Base-by-base conservation (phyloP, 1,140 invertebrate genomes). In the Nomia melanderi region DNA sequence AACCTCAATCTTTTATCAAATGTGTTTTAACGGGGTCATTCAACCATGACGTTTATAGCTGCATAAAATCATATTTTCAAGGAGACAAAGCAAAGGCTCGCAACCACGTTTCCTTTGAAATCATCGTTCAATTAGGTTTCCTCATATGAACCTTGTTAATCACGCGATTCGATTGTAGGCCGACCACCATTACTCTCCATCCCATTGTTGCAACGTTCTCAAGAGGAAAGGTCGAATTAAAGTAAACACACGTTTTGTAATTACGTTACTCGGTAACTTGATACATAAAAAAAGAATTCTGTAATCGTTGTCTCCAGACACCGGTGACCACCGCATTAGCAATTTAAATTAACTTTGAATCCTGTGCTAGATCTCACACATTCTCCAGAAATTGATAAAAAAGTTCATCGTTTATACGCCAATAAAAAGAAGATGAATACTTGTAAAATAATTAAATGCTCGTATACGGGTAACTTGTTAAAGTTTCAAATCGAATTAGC, bases 131-230 rank as follows among this genome's bases (percentile, higher is more conserved):
- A 72, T 72, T 50, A 39, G 23, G 9, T 5, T 5, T 50, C 47
- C n/a, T 71, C 27, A 14, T 0, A 33, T 20, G 12, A 23, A 5
- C 36, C 56, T 25, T 23, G 53, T 25, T 59, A 31, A 29, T 71
- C 54, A 4, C 44, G 54, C 54, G 14, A 14, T 71, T 59, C 47
- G 54, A 44, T 70, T 59, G 36, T 41, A 60, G 66, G 56, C 31
- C 56, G 41, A 36, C 20, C 27, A 9, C 17, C 11, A 20, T 72
- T 63, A 50, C 5, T 50, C 8, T 14, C 31, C 29, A 25, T 5
- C 8, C 23, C 23, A 27, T 50, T 27, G 70, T 72, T 63, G 20
- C n/a, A 20, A 11, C 31, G 17, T 72, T 72, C 31, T 8, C 56
- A 36, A 2, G 39, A 20, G n/a, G 39, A 36, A 50, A 31, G 31